Conservation (phyloP, 2,888 invertebrate genomes). For the Cerastis leucographa region DNA sequence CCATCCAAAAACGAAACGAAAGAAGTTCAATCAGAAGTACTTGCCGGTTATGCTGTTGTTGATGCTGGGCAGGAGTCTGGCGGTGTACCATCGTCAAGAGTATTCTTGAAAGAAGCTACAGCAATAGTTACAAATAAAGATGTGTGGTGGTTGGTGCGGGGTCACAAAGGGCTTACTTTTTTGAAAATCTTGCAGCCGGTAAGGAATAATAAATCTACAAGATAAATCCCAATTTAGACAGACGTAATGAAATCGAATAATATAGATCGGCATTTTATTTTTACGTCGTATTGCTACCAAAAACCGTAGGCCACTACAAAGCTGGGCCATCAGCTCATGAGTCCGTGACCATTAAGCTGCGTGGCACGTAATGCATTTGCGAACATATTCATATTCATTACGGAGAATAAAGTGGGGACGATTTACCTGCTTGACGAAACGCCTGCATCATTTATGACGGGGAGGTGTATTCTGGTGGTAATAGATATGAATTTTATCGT, state of each 20-base stretch:
- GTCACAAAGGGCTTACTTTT: background rate
- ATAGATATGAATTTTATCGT: constrained; percentile 18
- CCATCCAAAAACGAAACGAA: constrained; percentile 15
- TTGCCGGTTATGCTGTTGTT: background rate
- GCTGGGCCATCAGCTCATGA: background rate
- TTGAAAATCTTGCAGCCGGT: constrained; percentile 14
- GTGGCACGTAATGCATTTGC: constrained; percentile 49
- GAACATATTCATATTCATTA: constrained; percentile 70
- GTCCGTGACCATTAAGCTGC: constrained; percentile 46
- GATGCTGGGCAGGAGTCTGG: background rate
- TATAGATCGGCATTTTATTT: no score
- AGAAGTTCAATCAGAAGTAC: background rate
- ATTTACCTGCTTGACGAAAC: constrained; percentile 70
- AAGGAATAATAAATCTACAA: background rate
- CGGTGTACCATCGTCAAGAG: background rate
- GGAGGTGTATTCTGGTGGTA: constrained; percentile 43
- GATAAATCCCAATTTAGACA: no score
- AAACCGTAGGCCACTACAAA: constrained; percentile 32
- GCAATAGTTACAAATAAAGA: no score
- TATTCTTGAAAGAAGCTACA: background rate
- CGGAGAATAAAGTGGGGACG: constrained; percentile 63
- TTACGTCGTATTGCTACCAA: no score
- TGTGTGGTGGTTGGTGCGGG: background rate
- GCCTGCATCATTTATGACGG: constrained; percentile 68
- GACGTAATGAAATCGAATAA: no score